Evolutionary conservation across 1,140 invertebrate genomes (phyloP).

Genomic region (Drosophila insularis): DNA sequence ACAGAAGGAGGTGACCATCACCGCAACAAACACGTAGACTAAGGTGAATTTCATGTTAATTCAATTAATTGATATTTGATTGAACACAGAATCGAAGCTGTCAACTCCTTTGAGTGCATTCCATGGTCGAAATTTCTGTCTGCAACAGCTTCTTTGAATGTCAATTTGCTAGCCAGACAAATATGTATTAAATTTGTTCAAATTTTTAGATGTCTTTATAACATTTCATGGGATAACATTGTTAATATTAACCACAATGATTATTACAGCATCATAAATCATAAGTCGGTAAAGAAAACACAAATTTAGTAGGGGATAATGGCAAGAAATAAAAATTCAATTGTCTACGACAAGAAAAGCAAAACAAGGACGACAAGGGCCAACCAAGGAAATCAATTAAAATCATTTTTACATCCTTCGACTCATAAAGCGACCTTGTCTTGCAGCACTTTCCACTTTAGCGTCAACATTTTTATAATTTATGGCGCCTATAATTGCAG

Average conservation of each 20-base stretch:
- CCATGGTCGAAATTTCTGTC: background rate
- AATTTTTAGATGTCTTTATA: background rate
- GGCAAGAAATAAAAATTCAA: constrained; percentile 43
- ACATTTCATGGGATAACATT: background rate
- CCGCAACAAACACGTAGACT: constrained; percentile 18
- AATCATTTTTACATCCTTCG: constrained; percentile 45
- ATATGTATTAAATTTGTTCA: background rate
- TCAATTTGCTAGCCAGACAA: background rate
- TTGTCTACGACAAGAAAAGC: constrained; percentile 22
- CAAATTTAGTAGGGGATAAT: background rate
- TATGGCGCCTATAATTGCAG: constrained; percentile 78
- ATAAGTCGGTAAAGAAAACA: constrained; percentile 28
- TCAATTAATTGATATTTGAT: background rate
- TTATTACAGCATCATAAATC: background rate
- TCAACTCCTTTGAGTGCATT: background rate
- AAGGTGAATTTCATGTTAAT: background rate
- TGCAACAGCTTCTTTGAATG: background rate
- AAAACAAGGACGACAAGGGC: constrained; percentile 16
- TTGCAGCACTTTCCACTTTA: constrained; percentile 33
- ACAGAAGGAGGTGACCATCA: constrained; percentile 33
- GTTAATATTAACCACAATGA: background rate
- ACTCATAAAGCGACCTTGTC: background rate
- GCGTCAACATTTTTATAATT: constrained; percentile 67
- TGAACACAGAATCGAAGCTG: background rate
- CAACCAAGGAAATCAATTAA: constrained; percentile 68